Evolutionary conservation across 2,113 vertebrate species (phyloP).

Genomic region (Malurus alboscapulatus): DNA sequence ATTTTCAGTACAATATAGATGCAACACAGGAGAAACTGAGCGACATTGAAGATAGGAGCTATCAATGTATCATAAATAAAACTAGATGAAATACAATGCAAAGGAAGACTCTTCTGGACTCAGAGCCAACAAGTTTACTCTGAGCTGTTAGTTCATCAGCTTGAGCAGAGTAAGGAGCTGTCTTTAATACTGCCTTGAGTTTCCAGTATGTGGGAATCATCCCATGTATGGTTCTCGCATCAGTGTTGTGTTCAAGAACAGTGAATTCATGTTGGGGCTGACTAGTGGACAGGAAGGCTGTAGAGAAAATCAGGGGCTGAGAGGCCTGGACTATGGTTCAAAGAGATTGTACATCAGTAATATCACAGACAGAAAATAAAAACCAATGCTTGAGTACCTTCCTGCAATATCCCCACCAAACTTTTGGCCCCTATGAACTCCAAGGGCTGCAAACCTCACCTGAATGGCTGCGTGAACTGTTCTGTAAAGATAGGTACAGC

Average conservation of each 20-base stretch:
- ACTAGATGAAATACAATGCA: neutral
- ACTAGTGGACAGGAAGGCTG: neutral
- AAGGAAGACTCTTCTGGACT: neutral
- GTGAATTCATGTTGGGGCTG: neutral
- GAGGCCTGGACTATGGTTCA: neutral
- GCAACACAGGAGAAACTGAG: neutral
- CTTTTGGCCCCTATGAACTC: neutral
- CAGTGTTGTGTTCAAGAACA: neutral
- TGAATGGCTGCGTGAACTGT: neutral
- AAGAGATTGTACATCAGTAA: neutral
- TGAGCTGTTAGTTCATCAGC: neutral
- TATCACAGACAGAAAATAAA: neutral
- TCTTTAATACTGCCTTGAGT: neutral
- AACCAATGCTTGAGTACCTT: neutral
- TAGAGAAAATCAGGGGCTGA: neutral
- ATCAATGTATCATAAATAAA: neutral
- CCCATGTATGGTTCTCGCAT: rapidly evolving
- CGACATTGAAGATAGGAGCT: neutral
- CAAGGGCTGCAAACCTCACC: neutral
- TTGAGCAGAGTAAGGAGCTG: neutral
- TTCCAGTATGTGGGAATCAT: neutral
- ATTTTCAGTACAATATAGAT: neutral
- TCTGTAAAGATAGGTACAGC: neutral
- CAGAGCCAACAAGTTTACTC: neutral
- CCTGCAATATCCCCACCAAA: neutral